Percentiles rank a stretch among this genome's conserved stretches.
These are phyloP conservation scores for Crypturellus undulatus DNA, from an alignment of 2,113 vertebrate species.

Conservation along the genomic window DNA sequence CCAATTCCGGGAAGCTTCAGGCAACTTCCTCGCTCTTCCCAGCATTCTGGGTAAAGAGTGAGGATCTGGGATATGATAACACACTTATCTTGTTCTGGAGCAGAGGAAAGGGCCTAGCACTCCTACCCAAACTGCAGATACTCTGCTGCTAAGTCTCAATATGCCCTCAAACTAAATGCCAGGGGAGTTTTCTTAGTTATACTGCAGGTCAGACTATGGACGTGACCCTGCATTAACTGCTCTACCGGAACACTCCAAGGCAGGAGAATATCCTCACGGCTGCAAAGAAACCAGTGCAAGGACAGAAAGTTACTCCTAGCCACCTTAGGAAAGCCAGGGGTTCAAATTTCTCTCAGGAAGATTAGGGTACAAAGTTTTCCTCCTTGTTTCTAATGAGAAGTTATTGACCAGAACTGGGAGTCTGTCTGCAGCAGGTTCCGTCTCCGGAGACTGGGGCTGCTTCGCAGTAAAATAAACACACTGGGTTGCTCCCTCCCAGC, in stretches of 20 bases:
- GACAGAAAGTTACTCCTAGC: background rate
- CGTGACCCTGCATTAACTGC: background rate
- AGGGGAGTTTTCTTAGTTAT: background rate
- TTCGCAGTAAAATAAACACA: background rate
- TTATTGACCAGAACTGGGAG: accelerated
- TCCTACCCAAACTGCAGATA: background rate
- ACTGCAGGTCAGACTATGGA: background rate
- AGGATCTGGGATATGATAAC: background rate
- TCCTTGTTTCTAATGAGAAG: background rate
- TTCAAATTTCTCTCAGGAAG: background rate
- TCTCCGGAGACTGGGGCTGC: background rate
- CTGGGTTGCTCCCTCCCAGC: background rate
- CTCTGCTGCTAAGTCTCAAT: background rate
- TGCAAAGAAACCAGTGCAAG: background rate
- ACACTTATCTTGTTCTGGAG: background rate
- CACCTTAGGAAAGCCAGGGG: accelerated
- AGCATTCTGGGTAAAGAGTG: accelerated
- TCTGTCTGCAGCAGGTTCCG: background rate
- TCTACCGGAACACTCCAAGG: background rate
- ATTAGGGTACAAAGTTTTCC: background rate
- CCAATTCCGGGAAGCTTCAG: background rate
- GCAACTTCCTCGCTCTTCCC: background rate
- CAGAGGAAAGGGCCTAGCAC: background rate
- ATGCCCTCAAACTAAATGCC: background rate
- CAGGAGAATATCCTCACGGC: background rate